Percentiles rank a stretch among this genome's conserved stretches.
Conservation (phyloP, 2,888 invertebrate genomes). For the Drosophila phalerata region DNA sequence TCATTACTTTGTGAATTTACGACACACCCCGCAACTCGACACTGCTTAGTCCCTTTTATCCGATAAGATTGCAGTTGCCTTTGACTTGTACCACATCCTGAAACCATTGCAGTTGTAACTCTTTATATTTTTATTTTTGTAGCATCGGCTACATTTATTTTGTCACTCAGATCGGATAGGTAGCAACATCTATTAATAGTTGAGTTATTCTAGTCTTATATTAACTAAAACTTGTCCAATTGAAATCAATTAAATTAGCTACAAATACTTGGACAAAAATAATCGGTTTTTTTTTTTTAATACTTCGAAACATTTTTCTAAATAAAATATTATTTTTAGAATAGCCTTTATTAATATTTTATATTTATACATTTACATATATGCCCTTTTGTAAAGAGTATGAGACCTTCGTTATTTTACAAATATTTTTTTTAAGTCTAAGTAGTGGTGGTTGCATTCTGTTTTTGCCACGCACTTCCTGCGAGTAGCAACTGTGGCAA, state of each 20-base stretch:
- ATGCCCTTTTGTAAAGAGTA: conserved; percentile 23
- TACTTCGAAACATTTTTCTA: too few relatives aligned
- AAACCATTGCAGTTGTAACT: conserved; percentile 45
- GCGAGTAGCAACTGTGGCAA: conserved; percentile 48
- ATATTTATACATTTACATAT: too few relatives aligned
- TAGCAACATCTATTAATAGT: background rate
- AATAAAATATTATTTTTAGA: too few relatives aligned
- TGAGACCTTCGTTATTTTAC: background rate
- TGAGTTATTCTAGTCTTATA: background rate
- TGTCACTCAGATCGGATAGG: background rate
- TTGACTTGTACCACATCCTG: conserved; percentile 57
- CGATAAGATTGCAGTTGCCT: conserved; percentile 32
- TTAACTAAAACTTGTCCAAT: background rate
- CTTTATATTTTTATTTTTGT: conserved; percentile 7
- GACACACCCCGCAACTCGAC: conserved; percentile 27
- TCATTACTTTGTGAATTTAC: conserved; percentile 82
- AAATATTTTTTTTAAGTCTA: background rate
- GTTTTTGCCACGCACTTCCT: conserved; percentile 56
- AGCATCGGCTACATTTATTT: conserved; percentile 8
- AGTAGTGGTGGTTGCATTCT: conserved; percentile 48
- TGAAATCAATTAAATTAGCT: background rate
- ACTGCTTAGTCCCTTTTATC: background rate
- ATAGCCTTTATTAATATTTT: too few relatives aligned
- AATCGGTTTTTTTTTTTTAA: too few relatives aligned
- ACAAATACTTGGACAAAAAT: background rate